Conservation (phyloP, 2,888 invertebrate genomes). For the Pherbina coryleti region DNA sequence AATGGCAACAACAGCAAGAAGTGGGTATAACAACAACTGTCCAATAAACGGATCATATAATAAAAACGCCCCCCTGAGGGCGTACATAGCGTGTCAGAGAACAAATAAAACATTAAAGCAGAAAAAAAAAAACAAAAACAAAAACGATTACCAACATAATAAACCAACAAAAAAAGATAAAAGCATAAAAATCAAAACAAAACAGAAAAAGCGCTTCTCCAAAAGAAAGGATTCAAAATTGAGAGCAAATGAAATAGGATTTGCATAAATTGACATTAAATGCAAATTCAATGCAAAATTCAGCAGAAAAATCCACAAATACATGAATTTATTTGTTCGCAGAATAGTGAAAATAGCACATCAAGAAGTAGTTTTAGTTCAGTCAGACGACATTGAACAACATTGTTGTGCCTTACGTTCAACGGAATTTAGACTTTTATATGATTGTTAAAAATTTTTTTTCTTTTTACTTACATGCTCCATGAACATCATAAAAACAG, state of each 20-base stretch:
- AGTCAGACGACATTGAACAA: too few species aligned
- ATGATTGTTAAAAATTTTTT: too few species aligned
- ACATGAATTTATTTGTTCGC: constrained; percentile 10
- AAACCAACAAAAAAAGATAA: constrained; percentile 42
- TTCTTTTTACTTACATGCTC: too few species aligned
- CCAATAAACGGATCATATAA: constrained; percentile 29
- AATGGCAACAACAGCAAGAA: constrained; percentile 41
- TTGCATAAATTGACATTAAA: constrained; percentile 66
- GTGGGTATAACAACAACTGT: constrained; percentile 38
- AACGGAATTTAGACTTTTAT: too few species aligned
- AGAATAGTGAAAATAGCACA: neutral
- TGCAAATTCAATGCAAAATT: constrained; percentile 58
- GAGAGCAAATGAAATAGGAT: constrained; percentile 52
- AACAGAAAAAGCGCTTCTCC: constrained; percentile 11
- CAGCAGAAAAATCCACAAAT: constrained; percentile 27
- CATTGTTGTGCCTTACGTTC: too few species aligned
- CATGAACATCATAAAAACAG: too few species aligned
- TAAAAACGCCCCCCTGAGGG: neutral
- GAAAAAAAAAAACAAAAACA: neutral
- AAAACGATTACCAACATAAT: neutral
- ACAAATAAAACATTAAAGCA: neutral
- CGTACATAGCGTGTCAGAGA: constrained; percentile 4
- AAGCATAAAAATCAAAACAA: constrained; percentile 23
- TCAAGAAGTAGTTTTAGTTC: too few species aligned
- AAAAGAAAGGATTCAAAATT: constrained; percentile 37